phyloP scores from a whole-genome alignment of 2,113 vertebrate species.

The Brachirus orientalis region DNA sequence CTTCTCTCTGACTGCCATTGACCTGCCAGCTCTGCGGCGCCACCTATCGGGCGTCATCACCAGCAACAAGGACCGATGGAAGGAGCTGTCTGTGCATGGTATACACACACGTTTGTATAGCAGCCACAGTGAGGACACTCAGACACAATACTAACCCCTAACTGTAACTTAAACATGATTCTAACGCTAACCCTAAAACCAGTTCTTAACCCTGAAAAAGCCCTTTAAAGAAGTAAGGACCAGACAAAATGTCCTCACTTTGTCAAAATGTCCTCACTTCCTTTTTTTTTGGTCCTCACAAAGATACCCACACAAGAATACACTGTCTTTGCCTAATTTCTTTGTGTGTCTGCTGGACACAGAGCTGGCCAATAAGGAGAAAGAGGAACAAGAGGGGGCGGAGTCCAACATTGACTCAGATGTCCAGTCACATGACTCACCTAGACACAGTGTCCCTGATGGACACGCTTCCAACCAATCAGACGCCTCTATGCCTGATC shows the following conservation, averaged over 20 bases:
- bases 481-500: conserved; percentile 2
- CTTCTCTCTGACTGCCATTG: conserved; percentile 88
- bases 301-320: not conserved
- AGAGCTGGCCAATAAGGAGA: conserved; percentile 71
- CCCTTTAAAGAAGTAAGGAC: no score
- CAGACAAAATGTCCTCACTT: no score
- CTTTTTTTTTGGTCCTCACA: no score
- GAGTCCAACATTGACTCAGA: conserved; percentile 26
- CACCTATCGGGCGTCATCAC: conserved; percentile 89
- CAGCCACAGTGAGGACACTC: no score
- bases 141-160: no score
- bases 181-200: no score
- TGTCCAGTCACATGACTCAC: conserved; percentile 29
- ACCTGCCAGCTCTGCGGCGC: conserved; percentile 86
- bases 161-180: no score
- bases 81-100: conserved; percentile 92
- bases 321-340: not conserved
- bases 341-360: conserved; percentile 12
- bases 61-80: conserved; percentile 96
- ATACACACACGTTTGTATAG: conserved; percentile 3
- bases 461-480: conserved; percentile 29
- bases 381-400: conserved; percentile 39
- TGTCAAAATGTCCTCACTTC: no score
- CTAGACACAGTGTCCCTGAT: conserved; percentile 22
- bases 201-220: no score